phyloP scores from a whole-genome alignment of 92 coral and sea anemone species.

The Pocillopora grandis region DNA sequence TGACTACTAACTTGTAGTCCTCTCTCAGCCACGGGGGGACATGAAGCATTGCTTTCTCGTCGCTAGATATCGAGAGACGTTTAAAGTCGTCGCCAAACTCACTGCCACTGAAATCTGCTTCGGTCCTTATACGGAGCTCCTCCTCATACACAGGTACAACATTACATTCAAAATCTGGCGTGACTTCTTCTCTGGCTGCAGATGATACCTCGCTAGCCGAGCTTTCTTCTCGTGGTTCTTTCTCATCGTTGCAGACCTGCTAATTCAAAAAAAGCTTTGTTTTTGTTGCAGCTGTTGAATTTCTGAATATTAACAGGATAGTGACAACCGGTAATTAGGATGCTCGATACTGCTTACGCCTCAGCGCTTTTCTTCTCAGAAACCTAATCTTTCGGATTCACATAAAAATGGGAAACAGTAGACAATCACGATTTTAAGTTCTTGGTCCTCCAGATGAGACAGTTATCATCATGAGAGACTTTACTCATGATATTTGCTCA shows the following conservation, averaged over 20 bases:
- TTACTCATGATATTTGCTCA: no score
- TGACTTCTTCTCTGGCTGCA: not conserved
- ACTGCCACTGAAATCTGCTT: not conserved
- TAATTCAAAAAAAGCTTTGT: not conserved
- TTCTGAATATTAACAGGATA: no score
- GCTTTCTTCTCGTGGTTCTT: not conserved
- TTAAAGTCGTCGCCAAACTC: conserved; percentile 19
- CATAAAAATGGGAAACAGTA: no score
- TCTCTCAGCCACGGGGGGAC: conserved; percentile 33
- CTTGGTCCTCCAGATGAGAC: no score
- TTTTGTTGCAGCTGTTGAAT: not conserved
- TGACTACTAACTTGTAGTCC: conserved; percentile 16
- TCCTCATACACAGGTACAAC: not conserved
- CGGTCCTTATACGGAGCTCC: not conserved
- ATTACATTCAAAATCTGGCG: conserved; percentile 32
- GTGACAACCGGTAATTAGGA: no score
- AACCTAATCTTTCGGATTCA: no score
- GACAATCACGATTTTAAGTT: no score
- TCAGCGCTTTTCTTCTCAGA: no score
- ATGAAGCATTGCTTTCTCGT: not conserved
- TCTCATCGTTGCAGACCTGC: conserved; percentile 2
- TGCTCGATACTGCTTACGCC: no score
- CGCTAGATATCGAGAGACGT: conserved; percentile 14
- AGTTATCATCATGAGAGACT: no score
- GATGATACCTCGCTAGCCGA: conserved; percentile 1